Evolutionary conservation across 2,113 vertebrate species (phyloP).

Genomic region (Apeltes quadracus): DNA sequence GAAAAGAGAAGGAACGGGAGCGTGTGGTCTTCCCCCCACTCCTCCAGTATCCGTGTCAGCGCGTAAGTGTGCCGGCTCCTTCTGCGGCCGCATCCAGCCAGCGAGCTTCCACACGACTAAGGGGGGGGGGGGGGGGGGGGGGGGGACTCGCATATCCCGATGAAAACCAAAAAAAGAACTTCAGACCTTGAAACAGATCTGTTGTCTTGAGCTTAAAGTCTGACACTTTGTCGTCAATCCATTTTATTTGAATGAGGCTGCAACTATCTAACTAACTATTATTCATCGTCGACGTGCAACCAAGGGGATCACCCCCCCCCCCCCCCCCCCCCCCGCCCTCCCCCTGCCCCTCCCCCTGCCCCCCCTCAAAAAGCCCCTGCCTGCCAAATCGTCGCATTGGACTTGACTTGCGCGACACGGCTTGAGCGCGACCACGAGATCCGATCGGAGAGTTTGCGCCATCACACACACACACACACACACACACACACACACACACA

Average conservation of each 20-base stretch:
- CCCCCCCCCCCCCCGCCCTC: too few species aligned
- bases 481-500: too few species aligned
- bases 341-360: background rate
- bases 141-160: background rate
- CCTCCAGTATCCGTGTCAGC: constrained; percentile 58
- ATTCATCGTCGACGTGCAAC: background rate
- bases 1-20: background rate
- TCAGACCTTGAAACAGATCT: constrained; percentile 57
- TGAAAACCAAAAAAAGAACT: background rate
- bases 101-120: constrained; percentile 70
- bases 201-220: constrained; percentile 31
- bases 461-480: too few species aligned
- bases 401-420: constrained; percentile 26
- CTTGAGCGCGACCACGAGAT: constrained; percentile 29
- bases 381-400: constrained; percentile 48
- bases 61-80: constrained; percentile 62
- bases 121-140: constrained; percentile 61
- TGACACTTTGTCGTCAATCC: background rate
- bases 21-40: constrained; percentile 20
- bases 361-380: background rate
- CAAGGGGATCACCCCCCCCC: background rate
- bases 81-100: constrained; percentile 73
- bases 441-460: background rate
- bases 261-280: background rate
- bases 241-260: background rate